phyloP scores from a whole-genome alignment of 2,888 invertebrate species.

The Ctena decussata region DNA sequence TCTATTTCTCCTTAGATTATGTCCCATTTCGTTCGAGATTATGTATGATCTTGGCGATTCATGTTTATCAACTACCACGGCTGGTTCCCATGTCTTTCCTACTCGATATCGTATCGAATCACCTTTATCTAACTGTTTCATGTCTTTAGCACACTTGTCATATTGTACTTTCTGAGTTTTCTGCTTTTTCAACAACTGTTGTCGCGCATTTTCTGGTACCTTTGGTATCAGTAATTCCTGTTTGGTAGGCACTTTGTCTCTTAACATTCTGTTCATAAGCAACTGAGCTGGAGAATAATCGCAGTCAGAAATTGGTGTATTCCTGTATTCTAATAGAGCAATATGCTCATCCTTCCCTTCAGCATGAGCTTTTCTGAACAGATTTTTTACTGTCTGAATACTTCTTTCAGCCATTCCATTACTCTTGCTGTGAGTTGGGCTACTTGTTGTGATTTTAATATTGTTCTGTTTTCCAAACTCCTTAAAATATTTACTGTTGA shows the following conservation, averaged over 20 bases:
- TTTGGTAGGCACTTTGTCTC: constrained; percentile 41
- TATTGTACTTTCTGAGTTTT: constrained; percentile 10
- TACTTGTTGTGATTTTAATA: neutral
- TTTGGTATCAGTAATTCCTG: neutral
- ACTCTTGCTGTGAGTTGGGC: constrained; percentile 44
- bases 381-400: constrained; percentile 49
- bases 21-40: neutral
- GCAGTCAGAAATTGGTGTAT: constrained; percentile 52
- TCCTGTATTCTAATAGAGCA: constrained; percentile 56
- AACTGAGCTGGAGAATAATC: constrained; percentile 45
- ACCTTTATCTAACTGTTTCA: neutral
- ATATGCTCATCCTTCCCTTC: constrained; percentile 50
- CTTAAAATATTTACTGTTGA: constrained; percentile 27
- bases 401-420: constrained; percentile 53
- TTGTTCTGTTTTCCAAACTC: constrained; percentile 8
- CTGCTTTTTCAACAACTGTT: constrained; percentile 1
- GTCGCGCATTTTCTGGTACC: neutral
- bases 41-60: neutral
- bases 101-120: neutral
- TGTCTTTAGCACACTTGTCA: constrained; percentile 13
- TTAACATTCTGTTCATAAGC: constrained; percentile 45
- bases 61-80: neutral
- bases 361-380: constrained; percentile 48
- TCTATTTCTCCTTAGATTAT: neutral
- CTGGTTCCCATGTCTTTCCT: constrained; percentile 24